These are phyloP conservation scores for Podarcis muralis DNA, from an alignment of 2,113 vertebrate species.

Conservation along the genomic window DNA sequence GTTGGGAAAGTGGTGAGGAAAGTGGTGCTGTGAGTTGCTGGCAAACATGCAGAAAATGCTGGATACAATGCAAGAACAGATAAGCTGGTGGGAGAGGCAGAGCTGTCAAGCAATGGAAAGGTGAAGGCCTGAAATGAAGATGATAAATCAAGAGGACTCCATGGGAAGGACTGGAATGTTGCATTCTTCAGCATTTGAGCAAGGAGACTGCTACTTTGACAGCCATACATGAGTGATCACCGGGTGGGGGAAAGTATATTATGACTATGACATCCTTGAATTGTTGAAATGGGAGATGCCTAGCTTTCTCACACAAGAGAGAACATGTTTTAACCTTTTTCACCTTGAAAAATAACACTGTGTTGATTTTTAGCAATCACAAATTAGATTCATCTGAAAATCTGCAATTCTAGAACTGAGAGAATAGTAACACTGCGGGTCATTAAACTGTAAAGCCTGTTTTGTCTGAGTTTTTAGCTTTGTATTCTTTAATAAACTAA, in stretches of 20 bases:
- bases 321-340: not conserved
- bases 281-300: not conserved
- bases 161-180: not conserved
- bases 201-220: not conserved
- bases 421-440: not conserved
- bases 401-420: not conserved
- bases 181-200: not conserved
- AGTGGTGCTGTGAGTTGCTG: not conserved
- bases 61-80: not conserved
- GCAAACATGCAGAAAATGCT: slow-evolving; percentile 10
- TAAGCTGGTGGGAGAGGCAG: slow-evolving; percentile 12
- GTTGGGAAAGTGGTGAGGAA: not conserved
- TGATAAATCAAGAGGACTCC: not conserved
- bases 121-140: slow-evolving; percentile 11
- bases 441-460: not conserved
- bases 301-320: not conserved
- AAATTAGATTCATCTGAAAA: not conserved
- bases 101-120: not conserved
- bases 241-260: not conserved
- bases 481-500: not conserved
- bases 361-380: not conserved
- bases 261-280: not conserved
- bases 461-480: not conserved
- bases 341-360: not conserved
- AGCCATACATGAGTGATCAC: not conserved